Conservation (phyloP, 2,888 invertebrate genomes). For the Heterodera filipjevi region DNA sequence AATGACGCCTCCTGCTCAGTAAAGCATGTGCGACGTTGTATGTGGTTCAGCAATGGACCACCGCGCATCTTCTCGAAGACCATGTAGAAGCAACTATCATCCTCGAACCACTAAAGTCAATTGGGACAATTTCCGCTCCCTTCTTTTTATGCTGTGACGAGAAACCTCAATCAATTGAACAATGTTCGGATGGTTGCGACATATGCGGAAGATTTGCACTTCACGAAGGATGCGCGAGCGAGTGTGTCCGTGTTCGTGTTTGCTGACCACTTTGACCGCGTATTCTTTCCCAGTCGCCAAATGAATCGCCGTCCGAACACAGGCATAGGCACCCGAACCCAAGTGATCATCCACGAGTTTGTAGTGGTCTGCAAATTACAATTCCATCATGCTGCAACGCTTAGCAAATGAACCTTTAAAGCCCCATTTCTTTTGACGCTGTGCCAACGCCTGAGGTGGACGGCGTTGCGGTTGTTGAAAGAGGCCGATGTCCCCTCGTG, state of each 20-base stretch:
- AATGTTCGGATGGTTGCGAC: constrained; percentile 94
- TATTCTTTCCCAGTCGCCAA: constrained; percentile 85
- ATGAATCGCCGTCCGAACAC: constrained; percentile 56
- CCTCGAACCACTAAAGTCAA: constrained; percentile 65
- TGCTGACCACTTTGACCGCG: constrained; percentile 78
- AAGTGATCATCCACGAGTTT: constrained; percentile 90
- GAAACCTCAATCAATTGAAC: constrained; percentile 85
- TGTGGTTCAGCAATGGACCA: constrained; percentile 69
- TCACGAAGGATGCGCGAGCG: constrained; percentile 93
- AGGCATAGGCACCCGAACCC: constrained; percentile 88
- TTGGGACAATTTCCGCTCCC: not conserved
- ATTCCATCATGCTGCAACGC: not conserved
- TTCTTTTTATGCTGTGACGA: not conserved
- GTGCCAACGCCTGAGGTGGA: not conserved
- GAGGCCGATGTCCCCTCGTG: not conserved
- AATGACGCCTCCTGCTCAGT: constrained; percentile 84
- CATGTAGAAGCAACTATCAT: constrained; percentile 79
- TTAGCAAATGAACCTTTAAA: constrained; percentile 20
- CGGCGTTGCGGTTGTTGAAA: not conserved
- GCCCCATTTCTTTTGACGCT: constrained; percentile 26
- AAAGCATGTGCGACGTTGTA: constrained; percentile 77
- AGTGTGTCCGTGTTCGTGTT: constrained; percentile 78
- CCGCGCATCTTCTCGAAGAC: constrained; percentile 97
- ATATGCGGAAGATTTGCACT: constrained; percentile 97
- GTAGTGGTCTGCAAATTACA: constrained; percentile 79